phyloP scores from a whole-genome alignment of 2,888 invertebrate species.

The Dusona sp. region DNA sequence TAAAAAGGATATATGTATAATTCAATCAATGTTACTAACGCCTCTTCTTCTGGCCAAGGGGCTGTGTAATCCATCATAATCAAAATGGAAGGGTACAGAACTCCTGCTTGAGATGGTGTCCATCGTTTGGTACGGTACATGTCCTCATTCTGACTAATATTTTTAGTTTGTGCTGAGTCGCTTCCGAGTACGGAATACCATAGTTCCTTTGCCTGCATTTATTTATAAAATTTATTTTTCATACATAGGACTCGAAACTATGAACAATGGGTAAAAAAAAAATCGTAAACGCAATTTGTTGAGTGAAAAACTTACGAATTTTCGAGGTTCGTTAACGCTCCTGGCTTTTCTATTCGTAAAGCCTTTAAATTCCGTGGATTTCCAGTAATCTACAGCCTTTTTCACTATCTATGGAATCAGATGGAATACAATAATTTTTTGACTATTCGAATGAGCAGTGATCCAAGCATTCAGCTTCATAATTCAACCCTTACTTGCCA shows the following conservation, averaged over 20 bases:
- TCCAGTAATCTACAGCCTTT: slow-evolving; percentile 17
- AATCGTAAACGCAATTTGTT: not conserved
- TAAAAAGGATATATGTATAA: not conserved
- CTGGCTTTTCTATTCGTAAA: not conserved
- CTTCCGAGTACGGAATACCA: not conserved
- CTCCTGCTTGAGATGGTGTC: not conserved
- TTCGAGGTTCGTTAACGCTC: not conserved
- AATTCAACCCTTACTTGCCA: too few species aligned
- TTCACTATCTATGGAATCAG: not conserved
- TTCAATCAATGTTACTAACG: not conserved
- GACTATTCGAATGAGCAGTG: not conserved
- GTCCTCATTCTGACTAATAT: not conserved
- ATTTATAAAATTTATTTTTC: not conserved
- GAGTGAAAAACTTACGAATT: not conserved
- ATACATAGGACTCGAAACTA: not conserved
- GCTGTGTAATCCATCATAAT: slow-evolving; percentile 33
- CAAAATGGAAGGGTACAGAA: slow-evolving; percentile 12
- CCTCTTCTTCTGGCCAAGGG: not conserved
- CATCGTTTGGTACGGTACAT: not conserved
- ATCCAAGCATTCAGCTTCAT: not conserved
- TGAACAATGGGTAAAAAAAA: not conserved
- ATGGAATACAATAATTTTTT: not conserved
- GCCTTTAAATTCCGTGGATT: not conserved
- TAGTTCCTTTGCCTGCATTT: not conserved
- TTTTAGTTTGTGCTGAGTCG: not conserved